phyloP scores from a whole-genome alignment of 2,888 invertebrate genomes.

The Vesta saturnalis region DNA sequence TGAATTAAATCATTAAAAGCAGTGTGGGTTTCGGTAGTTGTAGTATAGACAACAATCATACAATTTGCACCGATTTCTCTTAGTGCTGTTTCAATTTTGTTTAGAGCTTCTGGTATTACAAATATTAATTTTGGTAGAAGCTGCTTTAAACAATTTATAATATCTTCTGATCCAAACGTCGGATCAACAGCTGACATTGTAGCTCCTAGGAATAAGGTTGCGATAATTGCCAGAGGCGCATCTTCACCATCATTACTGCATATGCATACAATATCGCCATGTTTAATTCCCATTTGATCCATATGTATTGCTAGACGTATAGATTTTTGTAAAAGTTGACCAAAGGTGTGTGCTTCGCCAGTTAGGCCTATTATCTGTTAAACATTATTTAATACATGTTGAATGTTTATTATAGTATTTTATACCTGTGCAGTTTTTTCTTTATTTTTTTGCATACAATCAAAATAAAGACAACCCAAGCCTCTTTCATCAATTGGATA shows the following conservation, averaged over 20 bases:
- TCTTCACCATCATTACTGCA: slow-evolving; percentile 63
- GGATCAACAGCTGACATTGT: slow-evolving; percentile 50
- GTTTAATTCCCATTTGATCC: slow-evolving; percentile 54
- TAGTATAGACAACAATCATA: slow-evolving; percentile 52
- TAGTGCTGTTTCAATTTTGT: slow-evolving; percentile 38
- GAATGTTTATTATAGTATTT: not conserved
- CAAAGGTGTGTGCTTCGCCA: slow-evolving; percentile 53
- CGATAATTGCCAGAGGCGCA: slow-evolving; percentile 61
- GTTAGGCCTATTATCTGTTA: slow-evolving; percentile 15
- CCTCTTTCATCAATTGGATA: not conserved
- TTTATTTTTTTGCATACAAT: not conserved
- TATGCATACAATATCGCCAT: slow-evolving; percentile 62
- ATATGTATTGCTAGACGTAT: not conserved
- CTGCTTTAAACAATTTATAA: slow-evolving; percentile 43
- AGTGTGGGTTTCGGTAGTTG: slow-evolving; percentile 38
- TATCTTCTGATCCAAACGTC: slow-evolving; percentile 43
- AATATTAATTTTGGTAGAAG: slow-evolving; percentile 48
- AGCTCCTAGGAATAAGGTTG: slow-evolving; percentile 62
- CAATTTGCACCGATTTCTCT: slow-evolving; percentile 42
- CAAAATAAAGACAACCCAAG: not conserved
- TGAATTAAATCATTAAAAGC: slow-evolving; percentile 45
- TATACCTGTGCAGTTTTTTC: not conserved
- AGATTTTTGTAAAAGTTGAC: slow-evolving; percentile 44
- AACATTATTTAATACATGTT: not conserved
- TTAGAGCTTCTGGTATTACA: slow-evolving; percentile 40